These are phyloP conservation scores for Harpalus rubripes DNA, from an alignment of 2,888 invertebrate species.

Conservation along the genomic window DNA sequence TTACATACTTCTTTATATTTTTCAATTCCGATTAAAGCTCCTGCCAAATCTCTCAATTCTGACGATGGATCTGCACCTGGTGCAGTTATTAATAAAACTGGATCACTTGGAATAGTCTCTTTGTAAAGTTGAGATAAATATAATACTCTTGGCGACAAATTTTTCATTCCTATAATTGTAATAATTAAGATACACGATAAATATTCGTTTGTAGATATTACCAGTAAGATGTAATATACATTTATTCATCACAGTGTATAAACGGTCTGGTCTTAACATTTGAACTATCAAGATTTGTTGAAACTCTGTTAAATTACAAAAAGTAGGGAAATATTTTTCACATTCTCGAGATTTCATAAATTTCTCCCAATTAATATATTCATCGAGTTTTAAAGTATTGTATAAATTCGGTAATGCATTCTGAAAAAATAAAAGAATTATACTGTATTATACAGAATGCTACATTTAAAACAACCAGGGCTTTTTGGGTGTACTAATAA, in stretches of 20 bases:
- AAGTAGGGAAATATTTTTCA: slow-evolving; percentile 82
- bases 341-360: slow-evolving; percentile 84
- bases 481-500: too few relatives aligned
- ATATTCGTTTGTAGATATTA: slow-evolving; percentile 68
- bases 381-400: slow-evolving; percentile 81
- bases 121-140: slow-evolving; percentile 78
- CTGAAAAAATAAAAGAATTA: slow-evolving; percentile 74
- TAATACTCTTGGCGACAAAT: slow-evolving; percentile 74
- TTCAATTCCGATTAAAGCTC: slow-evolving; percentile 76
- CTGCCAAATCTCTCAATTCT: slow-evolving; percentile 86
- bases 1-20: slow-evolving; percentile 80
- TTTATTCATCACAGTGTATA: slow-evolving; percentile 87
- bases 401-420: slow-evolving; percentile 82
- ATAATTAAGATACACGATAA: background rate
- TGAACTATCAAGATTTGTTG: slow-evolving; percentile 90
- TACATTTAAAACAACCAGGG: too few relatives aligned
- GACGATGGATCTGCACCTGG: slow-evolving; percentile 95
- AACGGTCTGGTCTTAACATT: slow-evolving; percentile 89
- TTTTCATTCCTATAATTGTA: slow-evolving; percentile 69
- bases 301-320: slow-evolving; percentile 84
- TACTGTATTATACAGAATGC: slow-evolving; percentile 44
- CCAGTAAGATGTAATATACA: slow-evolving; percentile 86
- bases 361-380: slow-evolving; percentile 83
- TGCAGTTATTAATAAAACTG: slow-evolving; percentile 91
- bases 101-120: slow-evolving; percentile 82